A percentile compares a stretch with the other conserved stretches of the same genome.
phyloP scores from a whole-genome alignment of 2,797 vertebrate species.

The Pelobates cultripes region DNA sequence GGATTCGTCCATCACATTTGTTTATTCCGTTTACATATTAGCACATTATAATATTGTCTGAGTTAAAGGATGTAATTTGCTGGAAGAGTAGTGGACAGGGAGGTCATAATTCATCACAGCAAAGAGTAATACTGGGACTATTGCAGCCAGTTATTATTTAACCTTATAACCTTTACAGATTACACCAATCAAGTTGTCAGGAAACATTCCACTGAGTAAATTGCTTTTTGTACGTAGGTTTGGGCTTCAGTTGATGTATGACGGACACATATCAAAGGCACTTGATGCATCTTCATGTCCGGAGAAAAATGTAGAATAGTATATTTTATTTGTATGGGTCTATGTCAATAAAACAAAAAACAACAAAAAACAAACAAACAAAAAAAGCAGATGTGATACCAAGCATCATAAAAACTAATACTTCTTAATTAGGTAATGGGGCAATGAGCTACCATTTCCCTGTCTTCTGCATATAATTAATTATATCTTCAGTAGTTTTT shows the following conservation, averaged over 20 bases:
- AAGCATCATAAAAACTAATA: too few relatives aligned
- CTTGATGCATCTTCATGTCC: neutral
- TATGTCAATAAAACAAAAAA: too few relatives aligned
- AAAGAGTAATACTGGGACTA: neutral
- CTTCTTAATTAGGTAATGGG: too few relatives aligned
- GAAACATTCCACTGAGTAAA: slow-evolving; percentile 3
- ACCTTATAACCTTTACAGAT: slow-evolving; percentile 9
- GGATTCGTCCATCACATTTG: too few relatives aligned
- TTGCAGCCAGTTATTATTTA: neutral
- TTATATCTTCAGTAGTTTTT: too few relatives aligned
- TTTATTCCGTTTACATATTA: too few relatives aligned
- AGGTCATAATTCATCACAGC: neutral
- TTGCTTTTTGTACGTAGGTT: neutral
- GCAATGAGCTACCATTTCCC: too few relatives aligned
- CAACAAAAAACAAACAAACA: too few relatives aligned
- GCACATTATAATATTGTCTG: neutral
- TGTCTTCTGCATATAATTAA: too few relatives aligned
- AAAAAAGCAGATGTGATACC: too few relatives aligned
- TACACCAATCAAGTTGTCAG: neutral
- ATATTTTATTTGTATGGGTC: too few relatives aligned
- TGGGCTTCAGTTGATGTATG: slow-evolving; percentile 15
- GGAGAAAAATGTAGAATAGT: neutral
- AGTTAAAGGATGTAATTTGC: neutral
- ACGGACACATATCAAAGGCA: slow-evolving; percentile 4
- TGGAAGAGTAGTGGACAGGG: neutral